Evolutionary conservation across 2,113 vertebrate genomes (phyloP).

Genomic region (Tinamus guttatus): DNA sequence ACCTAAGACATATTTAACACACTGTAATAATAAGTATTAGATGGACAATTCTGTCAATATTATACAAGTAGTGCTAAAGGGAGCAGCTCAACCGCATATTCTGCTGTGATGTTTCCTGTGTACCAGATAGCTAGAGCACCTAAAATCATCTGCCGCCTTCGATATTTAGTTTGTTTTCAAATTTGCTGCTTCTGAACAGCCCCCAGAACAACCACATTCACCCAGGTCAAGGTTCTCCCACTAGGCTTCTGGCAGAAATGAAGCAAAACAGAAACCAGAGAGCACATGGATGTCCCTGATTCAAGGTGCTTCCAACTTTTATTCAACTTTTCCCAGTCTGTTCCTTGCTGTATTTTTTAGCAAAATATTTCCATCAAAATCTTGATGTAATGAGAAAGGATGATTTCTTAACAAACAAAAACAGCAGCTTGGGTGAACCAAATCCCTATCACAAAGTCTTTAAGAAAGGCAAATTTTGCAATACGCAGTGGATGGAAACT

Average conservation of each 20-base stretch:
- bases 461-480: neutral
- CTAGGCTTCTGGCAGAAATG: neutral
- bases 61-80: neutral
- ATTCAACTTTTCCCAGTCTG: neutral
- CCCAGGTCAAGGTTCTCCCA: neutral
- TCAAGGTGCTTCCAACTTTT: neutral
- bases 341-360: neutral
- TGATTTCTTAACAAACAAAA: neutral
- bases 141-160: neutral
- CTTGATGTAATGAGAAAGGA: neutral
- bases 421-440: neutral
- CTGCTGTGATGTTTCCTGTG: rapidly evolving
- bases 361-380: neutral
- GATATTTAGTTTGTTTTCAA: neutral
- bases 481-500: neutral
- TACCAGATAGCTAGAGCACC: neutral
- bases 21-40: neutral
- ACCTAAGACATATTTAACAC: neutral
- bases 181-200: neutral
- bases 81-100: neutral
- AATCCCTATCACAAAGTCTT: neutral
- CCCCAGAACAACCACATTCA: rapidly evolving
- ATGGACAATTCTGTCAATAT: neutral
- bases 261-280: neutral
- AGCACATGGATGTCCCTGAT: neutral